Base-by-base conservation (phyloP, 2,888 invertebrate genomes). In the Mesorhabditis belari region DNA sequence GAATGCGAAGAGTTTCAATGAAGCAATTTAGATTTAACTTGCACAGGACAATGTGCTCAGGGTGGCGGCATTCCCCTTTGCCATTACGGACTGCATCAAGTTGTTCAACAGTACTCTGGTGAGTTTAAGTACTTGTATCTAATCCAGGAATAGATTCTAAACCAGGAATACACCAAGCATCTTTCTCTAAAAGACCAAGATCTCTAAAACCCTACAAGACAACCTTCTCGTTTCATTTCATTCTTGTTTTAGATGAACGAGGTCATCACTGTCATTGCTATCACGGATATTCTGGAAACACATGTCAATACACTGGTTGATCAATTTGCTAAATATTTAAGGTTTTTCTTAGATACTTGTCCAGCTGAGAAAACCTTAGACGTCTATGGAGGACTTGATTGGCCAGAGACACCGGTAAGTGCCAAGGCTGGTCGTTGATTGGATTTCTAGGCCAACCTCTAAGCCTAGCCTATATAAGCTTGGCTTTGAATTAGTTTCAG, bases 251-350 rank as follows among this genome's bases (percentile, higher is more conserved):
- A 35, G 35, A 35, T 35, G 44, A 35, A 2, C 44, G 44, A 9
- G 75, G 75, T 4, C 60, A 67, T 2, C 79, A 79, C 53, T 79
- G 79, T 57, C 62, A 75, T 1, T 79, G 79, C 60, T 80, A 64
- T 58, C 74, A 74, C 17, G 79, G 79, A n/a, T 79, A 66, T 57
- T 68, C 69, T 9, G 74, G 75, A 17, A 59, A 71, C 9, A 66
- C 72, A 17, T 78, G 78, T 57, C 74, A 65, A 9, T 59, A 35
- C n/a, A 64, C 66, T 24, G 71, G 71, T n/a, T 71, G 58, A 59
- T 67, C 57, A 26, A 49, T 35, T 24, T 44, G 3, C 17, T n/a
- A n/a, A 12, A 17, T 4, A 60, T 2, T 57, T 2, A 35, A 6
- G 0, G 6, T 55, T n/a, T 9, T 35, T 69, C 72, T 49, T 61